A percentile compares a stretch with the other conserved stretches of the same genome.
Evolutionary conservation across 2,888 invertebrate species (phyloP).

Genomic region (Xylocampa areola): DNA sequence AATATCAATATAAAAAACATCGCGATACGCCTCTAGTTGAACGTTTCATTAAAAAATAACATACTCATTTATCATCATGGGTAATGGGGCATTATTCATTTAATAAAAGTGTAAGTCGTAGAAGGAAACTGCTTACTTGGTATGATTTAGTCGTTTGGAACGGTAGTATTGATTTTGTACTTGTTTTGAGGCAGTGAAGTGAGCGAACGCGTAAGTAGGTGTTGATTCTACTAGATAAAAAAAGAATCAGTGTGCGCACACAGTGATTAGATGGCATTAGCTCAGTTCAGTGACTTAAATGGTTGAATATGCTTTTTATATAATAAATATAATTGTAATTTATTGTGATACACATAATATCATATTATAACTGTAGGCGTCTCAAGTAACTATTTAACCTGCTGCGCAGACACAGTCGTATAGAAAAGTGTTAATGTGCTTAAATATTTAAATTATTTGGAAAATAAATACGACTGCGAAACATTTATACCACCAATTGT

Average conservation of each 20-base stretch:
- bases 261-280: conserved; percentile 17
- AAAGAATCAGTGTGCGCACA: conserved; percentile 65
- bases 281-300: conserved; percentile 9
- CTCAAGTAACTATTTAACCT: no score
- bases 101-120: conserved; percentile 1
- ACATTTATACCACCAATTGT: no score
- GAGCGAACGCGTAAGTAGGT: conserved; percentile 12
- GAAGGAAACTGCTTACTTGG: conserved; percentile 12
- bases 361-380: no score
- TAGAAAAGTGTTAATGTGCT: no score
- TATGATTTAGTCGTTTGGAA: conserved; percentile 1
- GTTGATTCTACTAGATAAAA: conserved; percentile 42
- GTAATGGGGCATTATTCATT: conserved; percentile 27
- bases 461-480: no score
- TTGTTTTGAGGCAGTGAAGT: conserved; percentile 5
- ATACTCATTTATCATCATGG: conserved; percentile 41
- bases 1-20: neutral
- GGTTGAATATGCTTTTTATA: conserved; percentile 19
- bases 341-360: conserved; percentile 13
- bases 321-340: conserved; percentile 23
- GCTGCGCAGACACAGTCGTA: no score
- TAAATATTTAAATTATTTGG: no score
- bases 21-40: conserved; percentile 25
- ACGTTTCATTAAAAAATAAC: conserved; percentile 25
- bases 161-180: neutral